phyloP scores from a whole-genome alignment of 2,113 vertebrate species.

The Trogon surrucura region DNA sequence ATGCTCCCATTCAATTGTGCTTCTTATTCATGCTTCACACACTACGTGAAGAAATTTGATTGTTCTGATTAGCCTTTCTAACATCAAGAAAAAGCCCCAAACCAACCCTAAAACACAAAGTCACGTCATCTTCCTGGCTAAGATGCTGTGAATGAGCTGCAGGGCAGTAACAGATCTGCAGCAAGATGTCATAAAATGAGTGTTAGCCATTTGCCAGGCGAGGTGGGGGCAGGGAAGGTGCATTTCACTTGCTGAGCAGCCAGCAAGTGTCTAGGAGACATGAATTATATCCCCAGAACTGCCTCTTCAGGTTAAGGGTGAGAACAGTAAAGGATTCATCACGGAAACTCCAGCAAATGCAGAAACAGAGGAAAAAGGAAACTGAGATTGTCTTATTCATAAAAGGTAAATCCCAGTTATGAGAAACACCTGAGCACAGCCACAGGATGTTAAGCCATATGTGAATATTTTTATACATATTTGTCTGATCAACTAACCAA shows the following conservation, averaged over 20 bases:
- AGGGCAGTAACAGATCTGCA: neutral
- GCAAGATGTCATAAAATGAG: neutral
- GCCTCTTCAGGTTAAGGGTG: neutral
- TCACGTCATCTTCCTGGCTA: neutral
- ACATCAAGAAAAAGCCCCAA: neutral
- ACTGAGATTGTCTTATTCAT: neutral
- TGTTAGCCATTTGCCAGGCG: neutral
- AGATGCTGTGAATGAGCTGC: neutral
- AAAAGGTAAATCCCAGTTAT: neutral
- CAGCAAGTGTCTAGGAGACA: neutral
- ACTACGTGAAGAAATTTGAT: neutral
- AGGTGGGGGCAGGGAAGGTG: neutral
- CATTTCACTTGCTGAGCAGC: neutral
- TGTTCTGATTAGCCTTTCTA: neutral
- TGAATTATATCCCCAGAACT: neutral
- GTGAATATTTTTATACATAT: neutral
- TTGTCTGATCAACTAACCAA: neutral
- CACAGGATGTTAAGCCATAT: neutral
- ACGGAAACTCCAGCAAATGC: neutral
- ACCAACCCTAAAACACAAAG: neutral
- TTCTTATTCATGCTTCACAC: neutral
- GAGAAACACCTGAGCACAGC: neutral
- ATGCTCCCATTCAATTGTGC: neutral
- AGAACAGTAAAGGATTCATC: neutral
- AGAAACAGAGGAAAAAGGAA: neutral